Evolutionary conservation across 2,888 invertebrate genomes (phyloP), one percentile per base, ranked within the genome.

Genomic region (Dicranocentrus wangi): DNA sequence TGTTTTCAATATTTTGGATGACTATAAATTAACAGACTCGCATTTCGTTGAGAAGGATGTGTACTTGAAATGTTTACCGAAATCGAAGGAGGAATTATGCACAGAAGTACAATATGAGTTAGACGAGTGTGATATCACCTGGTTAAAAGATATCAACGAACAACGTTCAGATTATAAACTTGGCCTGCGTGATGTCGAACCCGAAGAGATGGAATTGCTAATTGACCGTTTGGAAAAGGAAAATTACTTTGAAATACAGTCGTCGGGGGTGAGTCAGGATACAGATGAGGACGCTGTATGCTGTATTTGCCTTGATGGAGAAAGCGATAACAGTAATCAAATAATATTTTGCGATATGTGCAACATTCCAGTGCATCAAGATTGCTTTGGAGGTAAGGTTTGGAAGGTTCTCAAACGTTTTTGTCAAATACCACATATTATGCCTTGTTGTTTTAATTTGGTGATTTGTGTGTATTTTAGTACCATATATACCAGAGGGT

Each of bases 331-430:
- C 25, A 66, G 66, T 10, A 75, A 75, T 28, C 58, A 39, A 10
- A 75, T 75, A 19, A 75, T 75, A n/a, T 75, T 75, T 75, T 75
- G 75, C 32, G 75, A 68, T 17, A 42, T 42, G 42, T 75, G 75
- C 23, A 75, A 75, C 66, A 75, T 75, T 43, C 66, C 75, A 23
- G 75, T 75, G 1, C 75, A 75, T 28, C 75, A 75, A 58, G 75
- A 75, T 15, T 75, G 75, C 39, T 75, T 15, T 43, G 75, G 75
- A 66, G 75, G 75, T 75, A 39, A 51, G n/a, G n/a, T n/a, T n/a
- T n/a, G n/a, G n/a, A n/a, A n/a, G n/a, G n/a, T n/a, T n/a, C n/a
- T n/a, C n/a, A n/a, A n/a, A n/a, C n/a, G n/a, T n/a, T n/a, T n/a
- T n/a, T n/a, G n/a, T 39, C 39, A 13, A 8, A 39, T 39, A 39